A percentile compares a stretch with the other conserved stretches of the same genome.
phyloP scores from a whole-genome alignment of 23 tunicate species.

The Ciona savignyi region DNA sequence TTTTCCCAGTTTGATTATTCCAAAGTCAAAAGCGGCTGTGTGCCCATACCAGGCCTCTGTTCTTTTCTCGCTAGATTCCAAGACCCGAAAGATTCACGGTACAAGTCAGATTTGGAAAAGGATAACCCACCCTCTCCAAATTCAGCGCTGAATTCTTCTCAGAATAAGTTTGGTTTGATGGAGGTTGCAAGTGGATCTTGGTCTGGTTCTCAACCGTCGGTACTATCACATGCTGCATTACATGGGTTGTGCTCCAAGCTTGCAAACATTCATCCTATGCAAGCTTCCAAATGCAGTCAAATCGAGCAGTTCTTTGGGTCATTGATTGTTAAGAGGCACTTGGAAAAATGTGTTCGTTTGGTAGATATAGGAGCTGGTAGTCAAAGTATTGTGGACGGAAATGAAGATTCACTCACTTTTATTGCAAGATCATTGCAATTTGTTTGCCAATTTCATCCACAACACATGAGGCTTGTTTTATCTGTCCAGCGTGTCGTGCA shows the following conservation, averaged over 20 bases:
- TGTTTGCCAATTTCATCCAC: constrained; percentile 33
- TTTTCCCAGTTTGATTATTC: constrained; percentile 72
- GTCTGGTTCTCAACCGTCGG: constrained; percentile 37
- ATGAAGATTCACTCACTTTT: constrained; percentile 21
- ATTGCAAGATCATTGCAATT: constrained; percentile 39
- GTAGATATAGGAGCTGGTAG: neutral
- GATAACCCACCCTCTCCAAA: constrained; percentile 72
- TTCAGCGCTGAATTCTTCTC: neutral
- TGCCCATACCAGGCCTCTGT: constrained; percentile 54
- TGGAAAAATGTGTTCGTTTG: constrained; percentile 16
- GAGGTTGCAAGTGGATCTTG: constrained; percentile 23
- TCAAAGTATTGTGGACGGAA: constrained; percentile 13
- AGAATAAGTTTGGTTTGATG: constrained; percentile 7
- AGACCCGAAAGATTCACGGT: constrained; percentile 12
- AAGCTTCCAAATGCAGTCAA: neutral
- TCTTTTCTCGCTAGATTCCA: constrained; percentile 38
- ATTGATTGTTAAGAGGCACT: constrained; percentile 15
- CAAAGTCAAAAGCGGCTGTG: constrained; percentile 18
- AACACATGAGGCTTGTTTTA: constrained; percentile 3
- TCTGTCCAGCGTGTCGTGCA: constrained; percentile 1
- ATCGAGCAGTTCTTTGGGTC: constrained; percentile 56
- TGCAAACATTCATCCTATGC: neutral
- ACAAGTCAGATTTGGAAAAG: constrained; percentile 25
- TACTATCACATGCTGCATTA: constrained; percentile 26
- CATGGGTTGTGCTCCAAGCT: constrained; percentile 10